Evolutionary conservation across 1,140 invertebrate genomes (phyloP).

Genomic region (Nymphalis io): DNA sequence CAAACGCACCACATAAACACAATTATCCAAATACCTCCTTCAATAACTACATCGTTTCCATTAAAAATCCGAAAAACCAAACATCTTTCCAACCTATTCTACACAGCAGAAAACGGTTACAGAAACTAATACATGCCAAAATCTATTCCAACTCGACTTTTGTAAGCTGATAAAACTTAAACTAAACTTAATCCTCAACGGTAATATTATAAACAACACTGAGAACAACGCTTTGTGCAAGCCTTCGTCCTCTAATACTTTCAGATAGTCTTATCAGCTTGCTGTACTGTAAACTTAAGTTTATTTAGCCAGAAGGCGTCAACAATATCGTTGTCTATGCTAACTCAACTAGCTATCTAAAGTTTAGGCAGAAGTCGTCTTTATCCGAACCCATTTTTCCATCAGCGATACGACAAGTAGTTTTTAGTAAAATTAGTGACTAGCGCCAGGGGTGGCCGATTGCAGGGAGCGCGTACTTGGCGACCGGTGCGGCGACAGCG

Average conservation of each 20-base stretch:
- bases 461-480: constrained; percentile 58
- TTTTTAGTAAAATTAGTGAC: constrained; percentile 31
- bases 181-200: constrained; percentile 4
- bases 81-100: constrained; percentile 43
- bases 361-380: constrained; percentile 21
- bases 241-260: constrained; percentile 20
- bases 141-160: constrained; percentile 18
- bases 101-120: constrained; percentile 43
- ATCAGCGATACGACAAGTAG: constrained; percentile 52
- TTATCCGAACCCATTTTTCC: constrained; percentile 30
- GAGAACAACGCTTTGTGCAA: constrained; percentile 24
- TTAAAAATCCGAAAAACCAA: constrained; percentile 31
- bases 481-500: constrained; percentile 71
- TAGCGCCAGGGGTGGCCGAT: constrained; percentile 70
- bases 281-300: constrained; percentile 13
- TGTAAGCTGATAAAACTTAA: constrained; percentile 29
- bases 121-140: constrained; percentile 32
- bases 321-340: constrained; percentile 18
- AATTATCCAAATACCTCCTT: constrained; percentile 29
- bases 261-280: constrained; percentile 14
- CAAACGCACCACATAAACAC: constrained; percentile 28
- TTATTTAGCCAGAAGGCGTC: constrained; percentile 16
- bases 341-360: constrained; percentile 31
- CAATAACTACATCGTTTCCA: constrained; percentile 23
- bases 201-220: constrained; percentile 11